Conservation (phyloP, 2,113 vertebrate species). For the Anarhynchus alexandrinus region DNA sequence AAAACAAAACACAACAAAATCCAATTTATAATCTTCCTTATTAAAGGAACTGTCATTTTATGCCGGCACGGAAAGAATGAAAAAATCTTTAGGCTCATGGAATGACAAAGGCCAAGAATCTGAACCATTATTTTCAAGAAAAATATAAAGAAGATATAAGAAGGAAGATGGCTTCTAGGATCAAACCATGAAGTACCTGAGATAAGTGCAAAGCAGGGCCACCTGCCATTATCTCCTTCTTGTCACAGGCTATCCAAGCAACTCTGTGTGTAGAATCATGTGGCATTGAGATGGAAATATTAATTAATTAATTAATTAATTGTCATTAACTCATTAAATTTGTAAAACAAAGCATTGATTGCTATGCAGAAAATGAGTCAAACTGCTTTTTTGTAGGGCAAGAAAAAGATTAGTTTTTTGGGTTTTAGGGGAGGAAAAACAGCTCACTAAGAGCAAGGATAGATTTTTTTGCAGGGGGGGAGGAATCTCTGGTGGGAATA, state of each 20-base stretch:
- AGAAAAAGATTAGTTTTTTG: neutral
- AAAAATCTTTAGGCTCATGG: neutral
- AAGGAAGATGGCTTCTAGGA: neutral
- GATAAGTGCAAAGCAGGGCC: neutral
- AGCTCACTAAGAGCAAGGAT: neutral
- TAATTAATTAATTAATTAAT: neutral
- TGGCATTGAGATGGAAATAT: neutral
- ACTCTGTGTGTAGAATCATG: neutral
- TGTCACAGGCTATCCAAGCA: neutral
- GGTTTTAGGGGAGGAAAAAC: neutral
- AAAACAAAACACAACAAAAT: slow-evolving; percentile 31
- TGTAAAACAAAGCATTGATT: neutral
- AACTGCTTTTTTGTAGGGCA: neutral
- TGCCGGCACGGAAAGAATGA: neutral
- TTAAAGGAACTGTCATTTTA: slow-evolving; percentile 4
- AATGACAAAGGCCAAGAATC: neutral
- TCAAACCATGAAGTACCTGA: neutral
- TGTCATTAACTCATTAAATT: neutral
- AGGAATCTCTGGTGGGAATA: neutral
- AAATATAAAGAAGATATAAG: neutral
- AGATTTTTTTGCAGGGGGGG: neutral
- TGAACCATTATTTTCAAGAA: neutral
- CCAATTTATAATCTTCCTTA: neutral
- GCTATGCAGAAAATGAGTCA: neutral
- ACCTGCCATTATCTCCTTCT: neutral